A percentile compares a stretch with the other conserved stretches of the same genome.
phyloP scores from a whole-genome alignment of 2,797 vertebrate genomes.

The Carapus acus region DNA sequence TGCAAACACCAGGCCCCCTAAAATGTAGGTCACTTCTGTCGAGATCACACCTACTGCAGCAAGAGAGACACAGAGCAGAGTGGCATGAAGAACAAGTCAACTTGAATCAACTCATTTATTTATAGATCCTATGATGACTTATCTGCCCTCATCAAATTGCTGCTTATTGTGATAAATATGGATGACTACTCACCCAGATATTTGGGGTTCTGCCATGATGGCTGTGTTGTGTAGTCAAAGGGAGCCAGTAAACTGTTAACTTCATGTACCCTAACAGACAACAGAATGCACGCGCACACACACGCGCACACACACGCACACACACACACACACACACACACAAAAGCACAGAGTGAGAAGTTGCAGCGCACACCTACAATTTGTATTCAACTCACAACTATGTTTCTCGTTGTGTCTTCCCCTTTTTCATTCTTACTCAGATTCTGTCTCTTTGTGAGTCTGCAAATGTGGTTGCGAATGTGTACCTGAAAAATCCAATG shows the following conservation, averaged over 20 bases:
- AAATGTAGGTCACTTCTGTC: slow-evolving; percentile 78
- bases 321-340: not conserved
- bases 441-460: not conserved
- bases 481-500: slow-evolving; percentile 75
- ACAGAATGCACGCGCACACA: not conserved
- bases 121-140: too few species aligned
- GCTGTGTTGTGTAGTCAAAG: slow-evolving; percentile 86
- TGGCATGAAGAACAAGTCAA: too few species aligned
- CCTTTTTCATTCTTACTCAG: too few species aligned
- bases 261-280: slow-evolving; percentile 73
- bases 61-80: slow-evolving; percentile 23
- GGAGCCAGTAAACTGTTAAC: slow-evolving; percentile 80
- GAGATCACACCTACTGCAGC: slow-evolving; percentile 81
- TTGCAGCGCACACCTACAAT: not conserved
- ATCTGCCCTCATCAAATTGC: too few species aligned
- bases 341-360: not conserved
- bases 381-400: too few species aligned
- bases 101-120: too few species aligned
- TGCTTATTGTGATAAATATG: too few species aligned
- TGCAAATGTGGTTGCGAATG: not conserved
- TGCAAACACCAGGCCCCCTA: slow-evolving; percentile 80
- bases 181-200: slow-evolving; percentile 86
- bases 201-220: slow-evolving; percentile 82
- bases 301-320: slow-evolving; percentile 6
- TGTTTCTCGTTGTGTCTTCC: too few species aligned